Evolutionary conservation across 2,888 invertebrate species (phyloP), one percentile per base, ranked within the genome.

Genomic region (Carcina quercana): DNA sequence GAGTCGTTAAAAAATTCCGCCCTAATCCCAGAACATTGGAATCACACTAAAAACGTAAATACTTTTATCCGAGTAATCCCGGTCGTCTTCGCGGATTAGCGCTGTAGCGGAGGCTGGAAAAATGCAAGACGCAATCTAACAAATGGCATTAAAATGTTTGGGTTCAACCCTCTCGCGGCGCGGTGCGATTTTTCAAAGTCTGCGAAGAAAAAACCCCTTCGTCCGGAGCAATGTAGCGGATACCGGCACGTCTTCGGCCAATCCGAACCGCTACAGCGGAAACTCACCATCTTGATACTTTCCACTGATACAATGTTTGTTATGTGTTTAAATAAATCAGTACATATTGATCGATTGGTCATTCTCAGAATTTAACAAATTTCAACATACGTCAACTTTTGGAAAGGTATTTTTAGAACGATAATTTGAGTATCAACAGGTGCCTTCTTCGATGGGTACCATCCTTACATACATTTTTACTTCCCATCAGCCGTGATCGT

Each of bases 121-220:
- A 82, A 82, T 80, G 76, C 80, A 82, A 76, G 78, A 70, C 71
- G 76, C 79, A 85, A 85, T 85, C 80, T 84, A 76, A 74, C 73
- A 83, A 82, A 84, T 84, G 80, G 84, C 74, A 84, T 85, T 85
- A 84, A 84, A 83, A 79, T 82, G 85, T 83, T 83, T 73, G 67
- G 60, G 59, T 51, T 67, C 69, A 79, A 78, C 82, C 82, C 80
- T 74, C 79, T 76, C 71, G 58, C 55, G 63, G 68, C 63, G 68
- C 63, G 61, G 58, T 51, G 61, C 72, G 78, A 83, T 85, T 84
- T 84, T 75, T 84, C 82, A 80, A 79, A 82, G 82, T 78, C 73
- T 35, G 43, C 20, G 68, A 54, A 56, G 58, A 66, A 79, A 78
- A 80, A 80, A 75, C 73, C 71, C 75, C 72, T 73, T 76, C 65